Base-by-base conservation (phyloP, 2,797 vertebrate species). In the Hirundo rustica region DNA sequence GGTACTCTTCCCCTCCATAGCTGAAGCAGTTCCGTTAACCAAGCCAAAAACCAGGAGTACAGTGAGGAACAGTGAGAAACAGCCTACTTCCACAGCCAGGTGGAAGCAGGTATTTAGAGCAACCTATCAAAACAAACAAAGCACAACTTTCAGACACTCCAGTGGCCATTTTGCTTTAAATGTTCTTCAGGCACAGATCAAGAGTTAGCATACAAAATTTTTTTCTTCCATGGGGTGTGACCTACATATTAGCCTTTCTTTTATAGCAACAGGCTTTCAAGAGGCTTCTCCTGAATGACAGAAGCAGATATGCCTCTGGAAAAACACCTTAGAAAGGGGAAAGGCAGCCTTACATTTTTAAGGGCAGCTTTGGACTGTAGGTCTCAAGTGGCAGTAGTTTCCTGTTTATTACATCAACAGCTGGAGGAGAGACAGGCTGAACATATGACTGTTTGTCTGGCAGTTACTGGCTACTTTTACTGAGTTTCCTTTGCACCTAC, bases 21-120 rank as follows among this genome's bases (percentile, higher is more conserved):
- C 66, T 67, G 47, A 85, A 68, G 22, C 36, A 47, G 10, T 44
- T 38, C 40, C 73, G 26, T 50, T 73, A 66, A 50, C 13, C 23
- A 30, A 29, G 32, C 16, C 20, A 60, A 64, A 48, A n/a, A 6
- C 2, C 9, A 58, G 0, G 1, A 47, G 6, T 16, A 51, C 5
- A 50, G 9, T 2, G 2, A 76, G 15, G 27, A 83, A 58, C 19
- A 57, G 11, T 65, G 45, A 51, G 36, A 48, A 61, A 26, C 8
- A 54, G 20, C 19, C 10, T 34, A 42, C 13, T 20, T 68, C 21
- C n/a, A 42, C 17, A 47, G 13, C 7, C 20, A 54, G 12, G 18
- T 38, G 9, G 27, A 57, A 66, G 40, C n/a, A 38, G 10, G 13
- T 51, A 30, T 58, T 70, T 42, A 58, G 11, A 77, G 21, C 5